Base-by-base conservation (phyloP, 1,140 invertebrate genomes). In the Dinoponera quadriceps region DNA sequence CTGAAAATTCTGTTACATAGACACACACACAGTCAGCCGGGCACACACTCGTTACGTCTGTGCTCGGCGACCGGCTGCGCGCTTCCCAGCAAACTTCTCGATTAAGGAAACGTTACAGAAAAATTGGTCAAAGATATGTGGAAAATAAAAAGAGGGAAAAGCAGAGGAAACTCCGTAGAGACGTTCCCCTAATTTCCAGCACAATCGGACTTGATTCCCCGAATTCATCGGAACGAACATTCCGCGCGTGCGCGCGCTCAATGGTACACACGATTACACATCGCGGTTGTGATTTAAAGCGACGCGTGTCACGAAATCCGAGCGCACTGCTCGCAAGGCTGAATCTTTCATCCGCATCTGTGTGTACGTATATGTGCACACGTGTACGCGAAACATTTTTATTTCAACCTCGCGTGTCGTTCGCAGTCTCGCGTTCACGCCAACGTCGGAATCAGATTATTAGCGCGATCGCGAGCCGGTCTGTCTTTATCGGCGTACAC, bases 1-100 rank as follows among this genome's bases (percentile, higher is more conserved):
- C 78, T 87, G 87, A 62, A 88, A 88, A 88, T 85, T 81, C 86
- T 80, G 83, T 82, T 88, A 77, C 59, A 86, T 51, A 73, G 65
- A 55, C 57, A 51, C 63, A 59, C 66, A 66, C 25, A 33, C 51
- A 44, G 20, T n/a, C 33, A 7, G 38, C 4, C 38, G 0, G 38
- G 11, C 38, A 11, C 20, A 20, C n/a, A 27, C 65, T 54, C 63
- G 65, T 68, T 80, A 71, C 51, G 22, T 80, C 11, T 9, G 48
- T 22, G 44, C 29, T 48, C 57, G 68, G 49, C 18, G 27, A 60
- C 62, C 38, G 22, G 20, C 29, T 63, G n/a, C 29, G 29, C n/a
- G 65, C 20, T 71, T 80, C 27, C 51, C 14, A 22, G 27, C 55
- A 78, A 59, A n/a, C 65, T 78, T 54, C 18, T 18, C 22, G 14